Evolutionary conservation across 53 echinoderm and acorn worm species (phyloP).

Genomic region (Antedon mediterranea): DNA sequence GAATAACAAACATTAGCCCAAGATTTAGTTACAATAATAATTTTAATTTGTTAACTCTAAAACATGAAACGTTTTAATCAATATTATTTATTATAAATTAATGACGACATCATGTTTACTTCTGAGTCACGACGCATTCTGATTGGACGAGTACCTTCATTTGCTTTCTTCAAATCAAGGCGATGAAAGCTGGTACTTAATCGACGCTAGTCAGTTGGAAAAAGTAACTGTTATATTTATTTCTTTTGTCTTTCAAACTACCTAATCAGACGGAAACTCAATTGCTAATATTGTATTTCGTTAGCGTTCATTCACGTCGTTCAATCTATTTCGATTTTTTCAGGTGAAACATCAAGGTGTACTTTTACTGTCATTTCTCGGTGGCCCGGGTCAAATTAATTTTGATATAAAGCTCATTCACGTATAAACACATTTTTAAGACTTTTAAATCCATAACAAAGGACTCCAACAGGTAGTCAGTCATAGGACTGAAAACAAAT

Average conservation of each 20-base stretch:
- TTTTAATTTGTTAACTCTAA: not conserved
- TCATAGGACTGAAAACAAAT: not conserved
- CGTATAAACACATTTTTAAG: not conserved
- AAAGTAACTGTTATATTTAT: not conserved
- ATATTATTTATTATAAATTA: not conserved
- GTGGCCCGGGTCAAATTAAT: not conserved
- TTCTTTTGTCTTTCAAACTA: not conserved
- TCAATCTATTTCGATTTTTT: not conserved
- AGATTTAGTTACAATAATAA: not conserved
- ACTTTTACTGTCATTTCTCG: not conserved
- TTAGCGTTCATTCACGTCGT: not conserved
- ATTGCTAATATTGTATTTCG: not conserved
- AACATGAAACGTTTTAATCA: not conserved
- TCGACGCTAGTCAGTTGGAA: not conserved
- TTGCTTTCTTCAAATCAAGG: not conserved
- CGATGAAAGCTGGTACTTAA: not conserved
- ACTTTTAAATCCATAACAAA: not conserved
- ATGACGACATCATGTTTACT: not conserved
- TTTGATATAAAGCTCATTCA: not conserved
- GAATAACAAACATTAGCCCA: not conserved
- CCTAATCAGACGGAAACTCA: not conserved
- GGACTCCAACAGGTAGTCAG: not conserved
- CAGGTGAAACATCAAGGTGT: not conserved
- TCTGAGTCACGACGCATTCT: not conserved
- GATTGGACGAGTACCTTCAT: not conserved